Conservation (phyloP, 2,113 vertebrate genomes). For the Xenopus borealis region DNA sequence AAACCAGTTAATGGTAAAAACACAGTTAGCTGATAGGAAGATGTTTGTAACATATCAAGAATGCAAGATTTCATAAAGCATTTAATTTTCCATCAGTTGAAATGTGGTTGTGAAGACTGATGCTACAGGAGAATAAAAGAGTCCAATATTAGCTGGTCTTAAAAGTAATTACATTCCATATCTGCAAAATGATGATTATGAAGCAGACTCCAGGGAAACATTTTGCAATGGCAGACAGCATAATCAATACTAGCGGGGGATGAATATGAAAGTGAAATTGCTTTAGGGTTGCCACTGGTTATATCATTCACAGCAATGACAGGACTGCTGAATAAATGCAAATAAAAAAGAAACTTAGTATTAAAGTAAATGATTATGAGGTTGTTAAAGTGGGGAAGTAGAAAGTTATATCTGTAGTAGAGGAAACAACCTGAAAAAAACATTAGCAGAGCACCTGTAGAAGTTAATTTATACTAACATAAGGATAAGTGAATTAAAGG, state of each 20-base stretch:
- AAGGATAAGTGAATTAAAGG: too few relatives aligned
- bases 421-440: too few relatives aligned
- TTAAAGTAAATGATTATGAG: too few relatives aligned
- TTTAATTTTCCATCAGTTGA: not conserved
- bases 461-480: too few relatives aligned
- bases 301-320: constrained; percentile 21
- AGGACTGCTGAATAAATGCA: constrained; percentile 8
- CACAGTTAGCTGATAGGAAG: too few relatives aligned
- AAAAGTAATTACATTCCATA: constrained; percentile 29
- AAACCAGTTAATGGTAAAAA: too few relatives aligned
- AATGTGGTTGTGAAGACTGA: not conserved
- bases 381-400: too few relatives aligned
- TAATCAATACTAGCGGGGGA: constrained; percentile 26
- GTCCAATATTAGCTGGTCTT: not conserved
- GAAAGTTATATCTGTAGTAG: too few relatives aligned
- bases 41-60: too few relatives aligned
- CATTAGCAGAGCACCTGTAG: too few relatives aligned
- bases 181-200: constrained; percentile 23
- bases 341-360: not conserved
- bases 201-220: constrained; percentile 29
- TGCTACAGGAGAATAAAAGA: not conserved
- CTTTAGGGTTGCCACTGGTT: constrained; percentile 32
- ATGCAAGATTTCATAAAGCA: not conserved
- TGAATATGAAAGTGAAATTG: constrained; percentile 33
- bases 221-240: constrained; percentile 17